A percentile compares a stretch with the other conserved stretches of the same genome.
Conservation (phyloP, 2,888 invertebrate species). For the Arctia plantaginis region DNA sequence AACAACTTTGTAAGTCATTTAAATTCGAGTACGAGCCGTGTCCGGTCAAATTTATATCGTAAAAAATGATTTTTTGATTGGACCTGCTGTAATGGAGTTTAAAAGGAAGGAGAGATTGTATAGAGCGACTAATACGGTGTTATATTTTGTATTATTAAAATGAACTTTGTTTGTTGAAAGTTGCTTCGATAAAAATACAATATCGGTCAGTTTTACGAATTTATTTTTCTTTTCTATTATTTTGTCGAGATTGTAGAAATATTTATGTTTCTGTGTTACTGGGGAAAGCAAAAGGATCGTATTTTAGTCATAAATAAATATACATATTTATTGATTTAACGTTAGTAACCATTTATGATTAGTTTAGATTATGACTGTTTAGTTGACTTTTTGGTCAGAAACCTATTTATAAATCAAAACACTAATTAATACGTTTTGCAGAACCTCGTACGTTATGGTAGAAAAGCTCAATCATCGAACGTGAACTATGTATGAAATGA, state of each 20-base stretch:
- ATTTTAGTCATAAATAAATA: background rate
- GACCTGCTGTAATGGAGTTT: conserved; percentile 77
- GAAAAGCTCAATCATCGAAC: no score
- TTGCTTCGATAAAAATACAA: background rate
- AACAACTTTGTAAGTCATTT: conserved; percentile 76
- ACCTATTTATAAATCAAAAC: no score
- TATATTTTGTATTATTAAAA: background rate
- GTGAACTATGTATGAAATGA: no score
- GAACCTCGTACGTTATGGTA: no score
- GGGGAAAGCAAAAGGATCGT: no score
- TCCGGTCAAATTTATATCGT: conserved; percentile 82
- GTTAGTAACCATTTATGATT: no score
- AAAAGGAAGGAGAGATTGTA: conserved; percentile 61
- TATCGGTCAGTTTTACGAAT: background rate
- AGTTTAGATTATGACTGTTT: no score
- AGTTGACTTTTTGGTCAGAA: no score
- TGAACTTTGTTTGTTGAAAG: background rate
- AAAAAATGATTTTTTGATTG: conserved; percentile 87
- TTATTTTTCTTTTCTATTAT: background rate
- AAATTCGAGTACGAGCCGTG: conserved; percentile 77
- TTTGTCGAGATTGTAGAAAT: background rate
- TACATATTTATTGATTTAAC: background rate
- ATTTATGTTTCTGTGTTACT: no score
- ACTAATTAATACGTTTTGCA: no score
- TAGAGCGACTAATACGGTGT: conserved; percentile 59